Percentiles rank a stretch among this genome's conserved stretches.
Evolutionary conservation across 2,113 vertebrate genomes (phyloP).

Genomic region (Erythrocercus mccallii): DNA sequence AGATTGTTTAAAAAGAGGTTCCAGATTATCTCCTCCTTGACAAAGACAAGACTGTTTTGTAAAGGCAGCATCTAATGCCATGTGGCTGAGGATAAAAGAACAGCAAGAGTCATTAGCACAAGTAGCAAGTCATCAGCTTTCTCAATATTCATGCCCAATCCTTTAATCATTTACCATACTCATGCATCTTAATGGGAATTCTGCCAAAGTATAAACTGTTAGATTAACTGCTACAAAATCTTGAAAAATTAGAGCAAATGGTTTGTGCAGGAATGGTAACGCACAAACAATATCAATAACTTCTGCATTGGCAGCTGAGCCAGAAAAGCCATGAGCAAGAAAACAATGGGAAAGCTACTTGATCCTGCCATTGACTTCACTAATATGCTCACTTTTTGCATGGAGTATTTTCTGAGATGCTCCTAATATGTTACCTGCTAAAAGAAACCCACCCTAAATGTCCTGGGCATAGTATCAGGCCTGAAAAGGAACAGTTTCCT

Average conservation of each 20-base stretch:
- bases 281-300: not conserved
- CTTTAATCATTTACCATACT: not conserved
- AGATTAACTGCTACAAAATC: not conserved
- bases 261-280: not conserved
- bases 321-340: not conserved
- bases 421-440: not conserved
- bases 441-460: not conserved
- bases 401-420: not conserved
- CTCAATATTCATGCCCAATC: not conserved
- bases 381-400: not conserved
- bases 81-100: not conserved
- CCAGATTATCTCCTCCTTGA: not conserved
- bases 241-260: conserved; percentile 1
- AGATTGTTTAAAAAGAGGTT: not conserved
- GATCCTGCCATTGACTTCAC: not conserved
- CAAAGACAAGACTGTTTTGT: not conserved
- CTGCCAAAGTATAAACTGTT: not conserved
- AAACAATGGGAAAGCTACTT: not conserved
- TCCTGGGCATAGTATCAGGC: not conserved
- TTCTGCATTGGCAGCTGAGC: not conserved
- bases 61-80: not conserved
- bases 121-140: not conserved
- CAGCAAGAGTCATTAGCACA: not conserved
- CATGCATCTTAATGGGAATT: not conserved
- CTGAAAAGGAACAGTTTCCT: not conserved